These are phyloP conservation scores for Hyppa rectilinea DNA, from an alignment of 2,888 invertebrate genomes.

Conservation along the genomic window DNA sequence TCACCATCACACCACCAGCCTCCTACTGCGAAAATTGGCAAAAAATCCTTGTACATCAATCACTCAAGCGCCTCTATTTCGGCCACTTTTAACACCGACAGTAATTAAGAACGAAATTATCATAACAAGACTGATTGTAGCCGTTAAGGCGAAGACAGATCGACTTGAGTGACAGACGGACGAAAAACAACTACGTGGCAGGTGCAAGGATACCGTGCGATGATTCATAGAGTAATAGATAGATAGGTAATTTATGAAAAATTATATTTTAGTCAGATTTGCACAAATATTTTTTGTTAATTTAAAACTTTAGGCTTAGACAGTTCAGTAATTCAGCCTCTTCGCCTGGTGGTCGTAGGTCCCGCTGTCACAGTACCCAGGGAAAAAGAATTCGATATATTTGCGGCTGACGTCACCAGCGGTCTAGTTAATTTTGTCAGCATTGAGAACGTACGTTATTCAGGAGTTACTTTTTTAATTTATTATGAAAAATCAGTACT, in stretches of 20 bases:
- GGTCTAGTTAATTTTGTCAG: not conserved
- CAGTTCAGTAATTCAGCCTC: not conserved
- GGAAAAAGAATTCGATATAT: not conserved
- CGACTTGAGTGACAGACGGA: not conserved
- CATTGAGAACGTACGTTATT: not conserved
- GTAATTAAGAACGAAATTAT: conserved; percentile 74
- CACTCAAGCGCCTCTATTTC: conserved; percentile 39
- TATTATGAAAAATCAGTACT: not conserved
- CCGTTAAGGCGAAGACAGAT: conserved; percentile 44
- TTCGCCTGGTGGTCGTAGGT: not conserved
- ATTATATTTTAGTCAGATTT: not conserved
- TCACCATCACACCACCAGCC: not conserved
- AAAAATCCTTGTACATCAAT: conserved; percentile 31
- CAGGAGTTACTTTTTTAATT: not conserved
- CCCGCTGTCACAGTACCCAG: not conserved
- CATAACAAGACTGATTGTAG: conserved; percentile 68
- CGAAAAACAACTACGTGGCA: conserved; percentile 1
- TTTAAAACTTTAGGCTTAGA: not conserved
- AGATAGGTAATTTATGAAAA: not conserved
- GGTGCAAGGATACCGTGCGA: conserved; percentile 10
- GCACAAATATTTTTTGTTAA: not conserved
- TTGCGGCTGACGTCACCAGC: not conserved
- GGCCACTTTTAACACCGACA: conserved; percentile 38
- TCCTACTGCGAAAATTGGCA: not conserved
- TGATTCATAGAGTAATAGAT: conserved; percentile 9